Percentiles rank a stretch among this genome's conserved stretches.
Conservation (phyloP, 1,140 invertebrate genomes). For the Oryzaephilus surinamensis region DNA sequence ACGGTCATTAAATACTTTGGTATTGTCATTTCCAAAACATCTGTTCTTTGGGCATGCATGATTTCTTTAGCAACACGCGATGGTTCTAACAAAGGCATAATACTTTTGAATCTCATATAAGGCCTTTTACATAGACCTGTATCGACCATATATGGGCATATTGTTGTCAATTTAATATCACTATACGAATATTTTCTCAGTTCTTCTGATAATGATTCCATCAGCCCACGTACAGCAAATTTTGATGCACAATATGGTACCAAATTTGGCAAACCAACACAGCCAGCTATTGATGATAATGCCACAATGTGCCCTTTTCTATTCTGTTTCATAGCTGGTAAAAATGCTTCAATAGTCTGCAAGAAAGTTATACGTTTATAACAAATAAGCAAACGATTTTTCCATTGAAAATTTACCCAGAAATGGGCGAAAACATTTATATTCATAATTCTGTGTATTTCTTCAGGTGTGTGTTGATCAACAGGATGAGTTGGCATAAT, state of each 20-base stretch:
- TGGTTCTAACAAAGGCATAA: conserved; percentile 53
- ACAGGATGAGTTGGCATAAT: conserved; percentile 73
- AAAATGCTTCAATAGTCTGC: conserved; percentile 48
- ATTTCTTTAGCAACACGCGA: conserved; percentile 53
- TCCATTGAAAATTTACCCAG: conserved; percentile 57
- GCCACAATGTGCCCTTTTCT: conserved; percentile 77
- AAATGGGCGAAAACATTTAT: conserved; percentile 73
- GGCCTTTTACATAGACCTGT: conserved; percentile 77
- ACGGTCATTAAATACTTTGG: conserved; percentile 3
- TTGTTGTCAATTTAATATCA: conserved; percentile 65
- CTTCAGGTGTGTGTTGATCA: conserved; percentile 49
- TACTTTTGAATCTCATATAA: conserved; percentile 53
- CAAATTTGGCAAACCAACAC: conserved; percentile 60
- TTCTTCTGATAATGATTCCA: conserved; percentile 64
- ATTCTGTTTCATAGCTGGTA: conserved; percentile 67
- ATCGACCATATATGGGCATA: conserved; percentile 75
- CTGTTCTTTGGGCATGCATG: conserved; percentile 22
- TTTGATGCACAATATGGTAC: conserved; percentile 78
- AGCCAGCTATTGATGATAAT: conserved; percentile 70
- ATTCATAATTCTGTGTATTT: conserved; percentile 59
- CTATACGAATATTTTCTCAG: conserved; percentile 42
- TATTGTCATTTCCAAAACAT: conserved; percentile 1
- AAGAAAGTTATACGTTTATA: conserved; percentile 4
- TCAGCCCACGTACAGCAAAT: conserved; percentile 68
- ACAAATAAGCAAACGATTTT: neutral